Evolutionary conservation across 92 coral and sea anemone genomes (phyloP).

Genomic region (Porites lobata): DNA sequence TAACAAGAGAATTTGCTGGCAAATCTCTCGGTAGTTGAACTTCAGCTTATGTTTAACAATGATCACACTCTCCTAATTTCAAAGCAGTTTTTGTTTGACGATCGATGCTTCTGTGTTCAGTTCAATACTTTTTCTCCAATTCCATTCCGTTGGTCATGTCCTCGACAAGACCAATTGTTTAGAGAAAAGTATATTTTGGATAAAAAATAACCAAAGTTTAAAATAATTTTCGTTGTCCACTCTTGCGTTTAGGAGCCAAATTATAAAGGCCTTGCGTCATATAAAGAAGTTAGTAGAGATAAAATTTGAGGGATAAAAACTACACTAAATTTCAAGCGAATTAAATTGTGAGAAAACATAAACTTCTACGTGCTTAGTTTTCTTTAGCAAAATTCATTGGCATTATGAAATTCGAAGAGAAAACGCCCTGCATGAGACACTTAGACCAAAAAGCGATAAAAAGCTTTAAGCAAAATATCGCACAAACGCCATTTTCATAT

Average conservation of each 20-base stretch:
- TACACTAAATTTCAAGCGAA: neutral
- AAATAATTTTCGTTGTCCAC: slow-evolving; percentile 13
- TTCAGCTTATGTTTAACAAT: neutral
- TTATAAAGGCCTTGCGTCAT: slow-evolving; percentile 65
- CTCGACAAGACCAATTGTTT: neutral
- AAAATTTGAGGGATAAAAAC: neutral
- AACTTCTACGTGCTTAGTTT: neutral
- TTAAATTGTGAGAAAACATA: neutral
- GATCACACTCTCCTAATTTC: slow-evolving; percentile 8
- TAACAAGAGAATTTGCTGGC: neutral
- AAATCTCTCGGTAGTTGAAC: neutral
- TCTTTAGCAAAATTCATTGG: neutral
- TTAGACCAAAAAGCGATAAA: slow-evolving; percentile 18
- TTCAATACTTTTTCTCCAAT: too few species aligned
- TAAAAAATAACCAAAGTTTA: neutral
- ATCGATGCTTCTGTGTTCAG: neutral
- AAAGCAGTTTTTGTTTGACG: neutral
- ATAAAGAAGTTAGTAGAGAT: neutral
- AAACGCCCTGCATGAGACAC: slow-evolving; percentile 34
- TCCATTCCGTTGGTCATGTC: neutral
- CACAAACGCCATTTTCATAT: slow-evolving; percentile 23
- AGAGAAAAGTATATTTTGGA: neutral
- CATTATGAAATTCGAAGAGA: neutral
- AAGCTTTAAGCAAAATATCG: slow-evolving; percentile 27
- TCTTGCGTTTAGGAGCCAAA: slow-evolving; percentile 43